Conservation (phyloP, 1,140 invertebrate genomes). For the Lasioglossum albipes region DNA sequence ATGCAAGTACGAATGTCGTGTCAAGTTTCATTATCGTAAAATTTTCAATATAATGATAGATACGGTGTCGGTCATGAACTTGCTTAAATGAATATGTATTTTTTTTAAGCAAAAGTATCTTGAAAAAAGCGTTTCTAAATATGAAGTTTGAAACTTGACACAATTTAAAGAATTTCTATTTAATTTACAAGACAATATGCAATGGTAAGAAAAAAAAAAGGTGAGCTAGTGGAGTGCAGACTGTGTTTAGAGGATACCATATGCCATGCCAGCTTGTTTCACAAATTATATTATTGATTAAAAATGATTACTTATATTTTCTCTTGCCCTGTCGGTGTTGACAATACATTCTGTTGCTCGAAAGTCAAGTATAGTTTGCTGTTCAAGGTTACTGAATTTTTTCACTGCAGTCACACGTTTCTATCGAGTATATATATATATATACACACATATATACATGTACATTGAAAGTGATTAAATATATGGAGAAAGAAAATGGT, state of each 20-base stretch:
- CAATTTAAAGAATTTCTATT: constrained; percentile 63
- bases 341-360: constrained; percentile 72
- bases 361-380: constrained; percentile 69
- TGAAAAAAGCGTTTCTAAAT: constrained; percentile 3
- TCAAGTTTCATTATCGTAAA: constrained; percentile 68
- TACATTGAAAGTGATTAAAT: constrained; percentile 8
- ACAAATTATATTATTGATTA: constrained; percentile 74
- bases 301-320: constrained; percentile 72
- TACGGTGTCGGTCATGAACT: background rate
- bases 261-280: constrained; percentile 77
- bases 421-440: constrained; percentile 5
- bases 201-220: constrained; percentile 75
- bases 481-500: background rate
- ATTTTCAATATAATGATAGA: constrained; percentile 17
- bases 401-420: constrained; percentile 62
- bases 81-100: constrained; percentile 25
- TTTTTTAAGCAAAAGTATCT: background rate
- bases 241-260: constrained; percentile 81
- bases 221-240: constrained; percentile 81
- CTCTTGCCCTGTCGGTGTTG: constrained; percentile 72
- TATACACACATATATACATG: constrained; percentile 1
- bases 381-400: constrained; percentile 66
- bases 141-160: constrained; percentile 65
- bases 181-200: constrained; percentile 72
- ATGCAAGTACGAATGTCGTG: constrained; percentile 67